phyloP scores from a whole-genome alignment of 2,113 vertebrate species.

The Marmota monax region DNA sequence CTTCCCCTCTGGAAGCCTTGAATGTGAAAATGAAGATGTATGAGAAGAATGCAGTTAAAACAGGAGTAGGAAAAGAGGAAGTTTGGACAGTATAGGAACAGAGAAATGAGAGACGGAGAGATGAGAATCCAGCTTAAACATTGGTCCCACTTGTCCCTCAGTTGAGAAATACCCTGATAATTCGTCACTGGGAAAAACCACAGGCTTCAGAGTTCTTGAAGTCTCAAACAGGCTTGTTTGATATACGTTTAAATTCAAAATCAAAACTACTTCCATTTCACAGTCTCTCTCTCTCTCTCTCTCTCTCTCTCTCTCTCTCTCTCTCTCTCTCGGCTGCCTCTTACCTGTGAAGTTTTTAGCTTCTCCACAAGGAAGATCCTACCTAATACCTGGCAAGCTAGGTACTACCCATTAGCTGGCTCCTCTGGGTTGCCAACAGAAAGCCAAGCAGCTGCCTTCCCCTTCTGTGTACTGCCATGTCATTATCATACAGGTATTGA shows the following conservation, averaged over 20 bases:
- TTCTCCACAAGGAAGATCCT: background rate
- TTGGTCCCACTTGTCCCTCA: background rate
- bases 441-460: background rate
- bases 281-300: background rate
- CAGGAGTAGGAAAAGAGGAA: background rate
- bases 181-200: background rate
- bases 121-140: background rate
- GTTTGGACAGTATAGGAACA: background rate
- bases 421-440: background rate
- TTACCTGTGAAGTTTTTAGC: background rate
- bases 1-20: background rate
- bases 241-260: background rate
- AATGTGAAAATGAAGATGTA: background rate
- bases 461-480: background rate
- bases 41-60: background rate
- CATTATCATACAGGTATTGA: background rate
- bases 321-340: background rate
- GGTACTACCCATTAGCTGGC: background rate
- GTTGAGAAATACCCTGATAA: background rate
- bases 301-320: too few relatives aligned
- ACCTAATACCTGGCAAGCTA: background rate
- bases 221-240: background rate
- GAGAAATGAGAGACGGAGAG: background rate
- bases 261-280: background rate
- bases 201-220: background rate